Conservation (phyloP, 2,888 invertebrate genomes). For the Meganola albula region DNA sequence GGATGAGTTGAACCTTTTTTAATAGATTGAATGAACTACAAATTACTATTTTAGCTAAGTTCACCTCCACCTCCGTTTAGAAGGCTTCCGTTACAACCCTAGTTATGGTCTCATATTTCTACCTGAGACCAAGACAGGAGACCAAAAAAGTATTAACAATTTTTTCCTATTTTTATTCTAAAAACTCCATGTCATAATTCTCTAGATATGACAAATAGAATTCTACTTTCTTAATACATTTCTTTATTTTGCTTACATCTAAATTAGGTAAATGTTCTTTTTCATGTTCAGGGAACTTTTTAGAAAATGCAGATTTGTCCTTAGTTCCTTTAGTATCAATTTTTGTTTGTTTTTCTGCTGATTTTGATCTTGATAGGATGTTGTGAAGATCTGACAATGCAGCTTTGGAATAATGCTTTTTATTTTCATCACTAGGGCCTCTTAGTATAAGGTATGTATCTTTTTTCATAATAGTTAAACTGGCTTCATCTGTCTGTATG, state of each 20-base stretch:
- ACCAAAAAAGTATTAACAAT: no score
- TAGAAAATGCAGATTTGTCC: constrained; percentile 60
- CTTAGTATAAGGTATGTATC: constrained; percentile 80
- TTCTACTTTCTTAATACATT: constrained; percentile 82
- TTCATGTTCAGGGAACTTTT: constrained; percentile 76
- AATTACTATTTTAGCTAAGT: no score
- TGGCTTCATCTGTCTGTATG: constrained; percentile 76
- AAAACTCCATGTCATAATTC: constrained; percentile 45
- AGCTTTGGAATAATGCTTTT: constrained; percentile 77
- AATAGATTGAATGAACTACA: no score
- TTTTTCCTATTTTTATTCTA: constrained; percentile 34
- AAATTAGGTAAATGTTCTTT: constrained; percentile 67
- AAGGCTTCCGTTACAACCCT: no score
- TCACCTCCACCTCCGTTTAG: no score
- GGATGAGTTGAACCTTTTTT: no score
- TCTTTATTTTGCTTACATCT: constrained; percentile 72
- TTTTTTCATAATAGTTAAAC: constrained; percentile 75
- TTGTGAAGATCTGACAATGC: constrained; percentile 82
- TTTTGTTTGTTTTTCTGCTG: constrained; percentile 17
- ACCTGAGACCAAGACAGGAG: no score
- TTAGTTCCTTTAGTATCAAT: constrained; percentile 20
- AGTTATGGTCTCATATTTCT: no score
- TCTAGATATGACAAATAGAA: constrained; percentile 83
- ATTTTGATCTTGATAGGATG: constrained; percentile 71
- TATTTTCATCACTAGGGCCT: constrained; percentile 76